Conservation (phyloP, 2,797 vertebrate genomes). For the Epinephelus awoara region DNA sequence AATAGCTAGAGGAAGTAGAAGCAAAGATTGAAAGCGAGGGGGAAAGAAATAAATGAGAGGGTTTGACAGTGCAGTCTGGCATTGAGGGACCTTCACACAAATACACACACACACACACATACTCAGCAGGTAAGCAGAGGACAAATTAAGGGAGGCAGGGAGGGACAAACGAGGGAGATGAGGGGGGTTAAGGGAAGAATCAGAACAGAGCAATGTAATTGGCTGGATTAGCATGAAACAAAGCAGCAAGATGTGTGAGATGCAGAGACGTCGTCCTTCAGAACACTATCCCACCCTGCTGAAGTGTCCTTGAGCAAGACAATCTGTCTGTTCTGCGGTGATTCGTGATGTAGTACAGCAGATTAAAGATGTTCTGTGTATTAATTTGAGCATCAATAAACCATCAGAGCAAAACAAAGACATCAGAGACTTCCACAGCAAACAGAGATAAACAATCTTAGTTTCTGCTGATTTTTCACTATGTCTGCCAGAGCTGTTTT, state of each 20-base stretch:
- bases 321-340: background rate
- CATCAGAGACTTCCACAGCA: background rate
- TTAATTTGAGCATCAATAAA: background rate
- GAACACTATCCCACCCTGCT: background rate
- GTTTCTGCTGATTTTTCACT: background rate
- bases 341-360: background rate
- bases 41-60: no score
- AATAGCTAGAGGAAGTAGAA: no score
- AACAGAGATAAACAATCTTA: background rate
- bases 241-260: conserved; percentile 27
- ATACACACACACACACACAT: background rate
- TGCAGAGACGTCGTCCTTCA: conserved; percentile 20
- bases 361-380: background rate
- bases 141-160: conserved; percentile 16
- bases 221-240: conserved; percentile 19
- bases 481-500: background rate
- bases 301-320: conserved; percentile 47
- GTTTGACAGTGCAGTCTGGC: background rate
- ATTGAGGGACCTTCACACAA: background rate
- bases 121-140: conserved; percentile 37
- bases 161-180: conserved; percentile 15
- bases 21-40: no score
- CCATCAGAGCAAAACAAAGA: background rate
- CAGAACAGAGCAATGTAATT: conserved; percentile 22
- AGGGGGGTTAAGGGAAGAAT: conserved; percentile 1